A percentile compares a stretch with the other conserved stretches of the same genome.
phyloP scores from a whole-genome alignment of 2,888 invertebrate genomes.

The Dolichopus griseipennis region DNA sequence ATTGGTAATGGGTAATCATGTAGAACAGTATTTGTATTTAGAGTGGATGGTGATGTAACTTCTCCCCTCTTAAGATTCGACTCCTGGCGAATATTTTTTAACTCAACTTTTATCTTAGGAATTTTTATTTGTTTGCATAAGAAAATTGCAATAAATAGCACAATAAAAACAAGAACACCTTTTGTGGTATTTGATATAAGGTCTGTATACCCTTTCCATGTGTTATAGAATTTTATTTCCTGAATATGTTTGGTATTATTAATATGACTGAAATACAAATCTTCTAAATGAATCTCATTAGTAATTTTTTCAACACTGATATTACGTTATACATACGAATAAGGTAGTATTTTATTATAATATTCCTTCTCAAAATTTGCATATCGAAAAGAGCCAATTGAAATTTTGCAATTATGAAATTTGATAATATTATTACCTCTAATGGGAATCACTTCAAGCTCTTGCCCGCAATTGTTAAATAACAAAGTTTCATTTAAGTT shows the following conservation, averaged over 20 bases:
- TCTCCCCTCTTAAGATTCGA: constrained; percentile 13
- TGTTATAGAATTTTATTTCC: constrained; percentile 8
- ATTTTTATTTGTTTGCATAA: not conserved
- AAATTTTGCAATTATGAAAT: constrained; percentile 12
- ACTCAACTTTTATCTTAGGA: constrained; percentile 5
- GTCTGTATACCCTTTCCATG: constrained; percentile 8
- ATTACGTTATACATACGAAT: not conserved
- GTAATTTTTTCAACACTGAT: constrained; percentile 9
- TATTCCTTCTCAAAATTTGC: no score
- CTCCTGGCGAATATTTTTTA: constrained; percentile 10
- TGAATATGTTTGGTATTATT: constrained; percentile 9
- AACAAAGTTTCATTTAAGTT: no score
- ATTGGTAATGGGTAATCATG: not conserved
- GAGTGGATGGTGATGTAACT: constrained; percentile 13
- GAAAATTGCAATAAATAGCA: no score
- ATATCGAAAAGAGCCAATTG: constrained; percentile 11
- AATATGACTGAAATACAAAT: constrained; percentile 10
- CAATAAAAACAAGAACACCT: no score
- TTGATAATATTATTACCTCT: constrained; percentile 12
- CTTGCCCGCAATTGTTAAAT: not conserved
- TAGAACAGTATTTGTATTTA: not conserved
- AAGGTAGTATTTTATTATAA: not conserved
- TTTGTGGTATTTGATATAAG: constrained; percentile 10
- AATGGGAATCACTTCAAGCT: constrained; percentile 7
- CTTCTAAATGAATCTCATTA: constrained; percentile 1